Conservation (phyloP, 2,797 vertebrate species). For the Parauchenoglanis punctatus region DNA sequence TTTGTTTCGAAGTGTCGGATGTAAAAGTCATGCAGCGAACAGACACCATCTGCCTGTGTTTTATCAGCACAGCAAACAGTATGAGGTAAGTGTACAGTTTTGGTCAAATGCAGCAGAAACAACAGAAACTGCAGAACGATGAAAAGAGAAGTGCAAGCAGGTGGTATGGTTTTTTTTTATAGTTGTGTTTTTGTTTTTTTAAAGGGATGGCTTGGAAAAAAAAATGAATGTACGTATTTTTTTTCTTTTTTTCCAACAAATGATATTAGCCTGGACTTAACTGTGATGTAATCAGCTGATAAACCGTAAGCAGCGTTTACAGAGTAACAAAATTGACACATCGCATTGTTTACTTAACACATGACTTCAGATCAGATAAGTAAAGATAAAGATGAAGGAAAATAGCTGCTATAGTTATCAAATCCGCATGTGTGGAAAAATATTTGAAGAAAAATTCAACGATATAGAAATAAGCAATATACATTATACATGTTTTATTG, state of each 20-base stretch:
- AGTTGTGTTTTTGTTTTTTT: background rate
- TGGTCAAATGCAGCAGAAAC: background rate
- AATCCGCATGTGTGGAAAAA: too few species aligned
- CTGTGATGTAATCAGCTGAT: background rate
- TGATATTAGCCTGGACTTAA: background rate
- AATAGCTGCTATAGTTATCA: background rate
- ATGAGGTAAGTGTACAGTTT: background rate
- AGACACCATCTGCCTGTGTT: background rate
- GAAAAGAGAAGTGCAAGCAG: constrained; percentile 14
- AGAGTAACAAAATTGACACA: background rate
- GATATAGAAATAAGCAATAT: too few species aligned
- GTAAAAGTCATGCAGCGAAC: background rate
- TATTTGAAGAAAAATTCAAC: too few species aligned
- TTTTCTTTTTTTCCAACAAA: background rate
- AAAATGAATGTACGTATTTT: background rate
- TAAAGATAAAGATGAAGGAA: background rate
- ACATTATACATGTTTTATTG: too few species aligned
- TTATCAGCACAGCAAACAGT: background rate
- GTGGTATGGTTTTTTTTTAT: background rate
- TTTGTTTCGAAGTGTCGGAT: background rate
- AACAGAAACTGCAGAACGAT: constrained; percentile 1
- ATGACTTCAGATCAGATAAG: background rate
- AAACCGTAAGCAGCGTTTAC: background rate
- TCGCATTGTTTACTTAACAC: background rate
- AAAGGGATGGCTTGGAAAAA: background rate